Percentiles rank a stretch among this genome's conserved stretches.
Evolutionary conservation across 2,113 vertebrate genomes (phyloP).

Genomic region (Cricetomys ansorgei): DNA sequence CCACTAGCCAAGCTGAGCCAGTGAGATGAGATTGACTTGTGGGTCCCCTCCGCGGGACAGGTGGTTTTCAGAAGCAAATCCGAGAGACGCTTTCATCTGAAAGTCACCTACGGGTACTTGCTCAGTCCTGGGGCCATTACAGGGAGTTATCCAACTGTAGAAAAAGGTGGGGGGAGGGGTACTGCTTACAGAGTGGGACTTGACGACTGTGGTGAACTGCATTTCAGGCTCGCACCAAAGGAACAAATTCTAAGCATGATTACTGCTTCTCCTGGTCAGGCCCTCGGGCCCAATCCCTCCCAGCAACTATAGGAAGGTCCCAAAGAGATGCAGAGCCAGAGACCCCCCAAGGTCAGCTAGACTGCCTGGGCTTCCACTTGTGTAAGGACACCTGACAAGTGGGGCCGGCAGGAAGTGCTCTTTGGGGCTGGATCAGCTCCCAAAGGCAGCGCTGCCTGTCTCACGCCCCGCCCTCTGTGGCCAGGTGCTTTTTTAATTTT

Average conservation of each 20-base stretch:
- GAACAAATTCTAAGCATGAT: accelerated
- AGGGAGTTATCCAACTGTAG: too few species aligned
- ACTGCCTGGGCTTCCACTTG: neutral
- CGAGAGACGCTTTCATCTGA: neutral
- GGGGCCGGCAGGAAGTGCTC: accelerated
- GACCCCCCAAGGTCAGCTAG: neutral
- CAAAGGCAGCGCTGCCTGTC: neutral
- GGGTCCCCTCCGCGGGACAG: neutral
- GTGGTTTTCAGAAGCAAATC: neutral
- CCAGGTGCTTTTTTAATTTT: neutral
- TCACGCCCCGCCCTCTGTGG: neutral
- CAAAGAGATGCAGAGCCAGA: neutral
- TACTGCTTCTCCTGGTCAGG: neutral
- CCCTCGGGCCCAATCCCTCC: neutral
- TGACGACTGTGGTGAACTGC: neutral
- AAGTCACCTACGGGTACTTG: neutral
- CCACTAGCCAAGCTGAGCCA: neutral
- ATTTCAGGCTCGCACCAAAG: accelerated
- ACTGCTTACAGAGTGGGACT: neutral
- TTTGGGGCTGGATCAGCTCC: neutral
- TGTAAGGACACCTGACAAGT: too few species aligned
- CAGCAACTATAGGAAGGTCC: neutral
- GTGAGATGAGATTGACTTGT: neutral
- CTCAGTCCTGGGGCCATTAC: neutral
- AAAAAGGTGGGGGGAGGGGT: neutral